Base-by-base conservation (phyloP, 2,888 invertebrate genomes). In the Bugula neritina region DNA sequence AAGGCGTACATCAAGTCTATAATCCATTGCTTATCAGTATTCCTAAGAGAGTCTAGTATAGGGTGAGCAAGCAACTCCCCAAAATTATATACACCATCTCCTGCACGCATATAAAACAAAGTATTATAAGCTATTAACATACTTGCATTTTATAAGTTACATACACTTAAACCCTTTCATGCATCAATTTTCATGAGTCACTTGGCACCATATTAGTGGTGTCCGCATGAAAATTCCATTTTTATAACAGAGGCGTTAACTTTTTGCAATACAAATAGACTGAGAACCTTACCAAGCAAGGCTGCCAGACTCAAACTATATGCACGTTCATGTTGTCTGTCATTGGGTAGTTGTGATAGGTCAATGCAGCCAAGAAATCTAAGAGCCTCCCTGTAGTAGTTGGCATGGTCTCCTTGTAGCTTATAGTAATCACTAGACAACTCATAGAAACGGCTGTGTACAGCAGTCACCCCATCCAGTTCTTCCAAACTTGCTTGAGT, bases 51-150 rank as follows among this genome's bases (percentile, higher is more conserved):
- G 76, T 93, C 90, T 77, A 99, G 85, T 72, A 99, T 91, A 0
- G 96, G 94, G 86, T 99, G 98, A 0, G 95, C 95, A 69, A 98
- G 85, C 84, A 99, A 86, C 84, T 99, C 99, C 0, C 96, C 98
- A 77, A 99, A 90, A 83, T 99, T 99, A 84, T 97, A 99, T 27
- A 99, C 93, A 29, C 92, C 92, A 55, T 83, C 80, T 54, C 83
- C 63, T 63, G n/a, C n/a, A n/a, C n/a, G n/a, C n/a, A n/a, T n/a
- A n/a, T n/a, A n/a, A n/a, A n/a, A n/a, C n/a, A n/a, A n/a, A n/a
- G n/a, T n/a, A n/a, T n/a, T n/a, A n/a, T n/a, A n/a, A n/a, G n/a
- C n/a, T n/a, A n/a, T n/a, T n/a, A n/a, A n/a, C n/a, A n/a, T n/a
- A n/a, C n/a, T n/a, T n/a, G n/a, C n/a, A n/a, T n/a, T n/a, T n/a